Conservation (phyloP, 1,140 invertebrate genomes). For the Homalodisca vitripennis region DNA sequence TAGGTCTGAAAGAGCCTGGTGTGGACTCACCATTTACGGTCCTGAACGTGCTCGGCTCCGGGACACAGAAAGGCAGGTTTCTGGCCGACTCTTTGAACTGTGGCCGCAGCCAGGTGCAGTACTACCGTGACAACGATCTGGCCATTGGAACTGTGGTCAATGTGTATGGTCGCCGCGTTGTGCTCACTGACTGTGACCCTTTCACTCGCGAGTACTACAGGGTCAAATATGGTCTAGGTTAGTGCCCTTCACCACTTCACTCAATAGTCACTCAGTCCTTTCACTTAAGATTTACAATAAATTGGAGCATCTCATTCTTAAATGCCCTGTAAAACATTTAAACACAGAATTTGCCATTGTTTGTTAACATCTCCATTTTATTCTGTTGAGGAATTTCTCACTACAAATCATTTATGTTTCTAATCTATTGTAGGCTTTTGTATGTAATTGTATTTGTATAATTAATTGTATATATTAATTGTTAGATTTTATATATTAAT, state of each 20-base stretch:
- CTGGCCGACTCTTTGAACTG: slow-evolving; percentile 58
- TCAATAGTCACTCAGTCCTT: neutral
- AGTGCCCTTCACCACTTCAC: slow-evolving; percentile 31
- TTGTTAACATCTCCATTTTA: no score
- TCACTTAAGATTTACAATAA: no score
- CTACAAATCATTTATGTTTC: no score
- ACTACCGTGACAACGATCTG: slow-evolving; percentile 72
- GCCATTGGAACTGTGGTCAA: slow-evolving; percentile 76
- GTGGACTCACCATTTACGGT: slow-evolving; percentile 59
- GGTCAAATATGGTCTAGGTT: slow-evolving; percentile 55
- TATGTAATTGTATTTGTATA: no score
- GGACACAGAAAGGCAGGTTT: slow-evolving; percentile 56
- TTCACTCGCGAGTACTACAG: slow-evolving; percentile 88
- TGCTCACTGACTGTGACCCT: slow-evolving; percentile 80
- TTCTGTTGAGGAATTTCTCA: no score
- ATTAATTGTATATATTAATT: no score
- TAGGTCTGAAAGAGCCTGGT: slow-evolving; percentile 58
- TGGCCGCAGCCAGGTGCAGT: slow-evolving; percentile 53
- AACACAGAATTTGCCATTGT: no score
- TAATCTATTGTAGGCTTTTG: no score
- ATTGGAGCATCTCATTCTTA: no score
- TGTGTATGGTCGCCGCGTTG: slow-evolving; percentile 75
- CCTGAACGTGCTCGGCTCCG: slow-evolving; percentile 68
- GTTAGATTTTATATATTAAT: no score
- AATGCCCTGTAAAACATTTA: no score